phyloP scores from a whole-genome alignment of 2,888 invertebrate genomes.

The Carabus problematicus region DNA sequence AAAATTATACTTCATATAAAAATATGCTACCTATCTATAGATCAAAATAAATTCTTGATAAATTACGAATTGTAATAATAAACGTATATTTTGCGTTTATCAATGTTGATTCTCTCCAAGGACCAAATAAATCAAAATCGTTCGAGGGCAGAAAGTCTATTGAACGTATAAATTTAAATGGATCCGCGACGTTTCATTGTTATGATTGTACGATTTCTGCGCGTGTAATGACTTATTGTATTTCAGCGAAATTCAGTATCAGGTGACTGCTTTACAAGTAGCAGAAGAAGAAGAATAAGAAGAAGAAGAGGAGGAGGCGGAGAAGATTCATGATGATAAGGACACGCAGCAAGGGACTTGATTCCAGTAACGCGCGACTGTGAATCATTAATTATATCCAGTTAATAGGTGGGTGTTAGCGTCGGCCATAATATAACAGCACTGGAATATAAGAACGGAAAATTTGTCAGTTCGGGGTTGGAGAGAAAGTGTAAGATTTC shows the following conservation, averaged over 20 bases:
- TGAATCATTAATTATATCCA: constrained; percentile 32
- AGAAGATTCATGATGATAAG: not conserved
- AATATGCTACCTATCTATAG: no score
- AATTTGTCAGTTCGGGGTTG: constrained; percentile 1
- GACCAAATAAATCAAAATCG: not conserved
- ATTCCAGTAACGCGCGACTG: constrained; percentile 14
- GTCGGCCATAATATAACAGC: constrained; percentile 18
- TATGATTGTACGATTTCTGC: not conserved
- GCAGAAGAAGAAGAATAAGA: constrained; percentile 19
- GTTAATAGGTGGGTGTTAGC: constrained; percentile 24
- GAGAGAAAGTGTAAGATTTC: not conserved
- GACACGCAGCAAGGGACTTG: constrained; percentile 8
- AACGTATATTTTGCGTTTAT: no score
- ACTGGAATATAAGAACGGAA: not conserved
- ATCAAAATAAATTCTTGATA: no score
- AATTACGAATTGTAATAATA: no score
- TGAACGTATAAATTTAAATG: not conserved
- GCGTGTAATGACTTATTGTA: constrained; percentile 28
- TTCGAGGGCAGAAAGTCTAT: not conserved
- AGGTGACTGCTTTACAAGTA: constrained; percentile 21
- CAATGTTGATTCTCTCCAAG: no score
- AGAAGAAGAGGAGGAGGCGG: constrained; percentile 9
- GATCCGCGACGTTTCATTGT: not conserved
- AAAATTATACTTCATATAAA: no score
- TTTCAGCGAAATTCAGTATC: constrained; percentile 22